These are phyloP conservation scores for Hippoglossus hippoglossus DNA, from an alignment of 2,797 vertebrate species.

Conservation along the genomic window DNA sequence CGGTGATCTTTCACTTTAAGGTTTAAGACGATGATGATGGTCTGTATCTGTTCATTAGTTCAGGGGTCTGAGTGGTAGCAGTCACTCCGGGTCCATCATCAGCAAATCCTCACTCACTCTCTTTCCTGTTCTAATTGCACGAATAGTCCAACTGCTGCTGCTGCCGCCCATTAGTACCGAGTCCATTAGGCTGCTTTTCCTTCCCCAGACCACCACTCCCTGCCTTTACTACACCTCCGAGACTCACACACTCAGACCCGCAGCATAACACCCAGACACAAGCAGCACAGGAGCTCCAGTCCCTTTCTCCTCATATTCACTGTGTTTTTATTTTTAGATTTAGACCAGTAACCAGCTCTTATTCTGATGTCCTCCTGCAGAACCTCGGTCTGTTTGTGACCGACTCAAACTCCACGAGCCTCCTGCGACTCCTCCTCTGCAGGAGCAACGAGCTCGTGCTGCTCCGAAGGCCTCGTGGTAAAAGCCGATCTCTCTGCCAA, in stretches of 20 bases:
- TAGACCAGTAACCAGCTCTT: background rate
- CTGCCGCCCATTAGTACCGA: constrained; percentile 78
- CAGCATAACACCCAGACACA: constrained; percentile 1
- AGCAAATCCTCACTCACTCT: constrained; percentile 54
- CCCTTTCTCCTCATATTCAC: background rate
- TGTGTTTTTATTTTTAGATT: background rate
- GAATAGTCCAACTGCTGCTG: constrained; percentile 57
- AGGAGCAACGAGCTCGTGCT: constrained; percentile 7
- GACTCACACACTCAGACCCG: constrained; percentile 52
- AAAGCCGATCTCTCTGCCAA: constrained; percentile 5
- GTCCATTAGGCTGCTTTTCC: constrained; percentile 81
- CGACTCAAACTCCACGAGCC: background rate
- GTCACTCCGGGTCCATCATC: constrained; percentile 65
- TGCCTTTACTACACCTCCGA: constrained; percentile 83
- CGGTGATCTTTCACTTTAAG: background rate
- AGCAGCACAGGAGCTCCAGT: background rate
- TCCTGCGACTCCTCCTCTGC: background rate
- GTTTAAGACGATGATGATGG: constrained; percentile 26
- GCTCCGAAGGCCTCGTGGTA: background rate
- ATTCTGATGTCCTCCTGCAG: constrained; percentile 1
- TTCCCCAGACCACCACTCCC: constrained; percentile 71
- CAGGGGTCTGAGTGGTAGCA: constrained; percentile 61
- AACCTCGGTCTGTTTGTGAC: background rate
- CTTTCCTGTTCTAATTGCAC: constrained; percentile 84
- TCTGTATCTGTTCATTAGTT: constrained; percentile 48